phyloP scores from a whole-genome alignment of 2,797 vertebrate species.

The Hippoglossus hippoglossus region DNA sequence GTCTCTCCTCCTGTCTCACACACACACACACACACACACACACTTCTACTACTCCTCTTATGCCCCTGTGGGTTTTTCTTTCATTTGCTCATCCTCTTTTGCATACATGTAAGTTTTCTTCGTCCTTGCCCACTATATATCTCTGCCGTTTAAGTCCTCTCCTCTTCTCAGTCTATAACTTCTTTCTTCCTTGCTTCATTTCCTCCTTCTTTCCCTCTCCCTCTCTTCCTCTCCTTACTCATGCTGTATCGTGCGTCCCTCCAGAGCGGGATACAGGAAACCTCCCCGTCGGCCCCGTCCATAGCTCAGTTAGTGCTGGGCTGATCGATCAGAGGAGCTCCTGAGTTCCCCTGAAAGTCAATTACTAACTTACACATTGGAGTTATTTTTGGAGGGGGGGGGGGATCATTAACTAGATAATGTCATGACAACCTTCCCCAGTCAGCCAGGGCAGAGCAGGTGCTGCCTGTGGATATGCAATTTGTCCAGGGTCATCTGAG shows the following conservation, averaged over 20 bases:
- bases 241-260: conserved; percentile 3
- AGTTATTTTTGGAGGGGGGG: conserved; percentile 55
- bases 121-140: background rate
- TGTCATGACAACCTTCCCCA: conserved; percentile 63
- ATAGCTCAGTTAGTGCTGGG: conserved; percentile 40
- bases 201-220: background rate
- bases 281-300: conserved; percentile 13
- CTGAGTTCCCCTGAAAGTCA: conserved; percentile 68
- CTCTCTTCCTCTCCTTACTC: background rate
- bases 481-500: conserved; percentile 56
- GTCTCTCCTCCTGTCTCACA: conserved; percentile 25
- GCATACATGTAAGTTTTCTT: background rate
- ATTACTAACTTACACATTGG: conserved; percentile 63
- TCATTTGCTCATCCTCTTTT: background rate
- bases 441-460: conserved; percentile 33
- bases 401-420: conserved; percentile 73
- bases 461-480: conserved; percentile 48
- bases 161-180: background rate
- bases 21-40: conserved; percentile 3
- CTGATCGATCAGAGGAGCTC: conserved; percentile 62
- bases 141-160: background rate
- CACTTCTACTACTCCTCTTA: conserved; percentile 22
- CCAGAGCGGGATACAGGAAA: conserved; percentile 34
- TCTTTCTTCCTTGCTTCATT: background rate
- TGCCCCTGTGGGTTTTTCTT: conserved; percentile 9